phyloP scores from a whole-genome alignment of 2,113 vertebrate genomes.

The Pogonocichla stellata region DNA sequence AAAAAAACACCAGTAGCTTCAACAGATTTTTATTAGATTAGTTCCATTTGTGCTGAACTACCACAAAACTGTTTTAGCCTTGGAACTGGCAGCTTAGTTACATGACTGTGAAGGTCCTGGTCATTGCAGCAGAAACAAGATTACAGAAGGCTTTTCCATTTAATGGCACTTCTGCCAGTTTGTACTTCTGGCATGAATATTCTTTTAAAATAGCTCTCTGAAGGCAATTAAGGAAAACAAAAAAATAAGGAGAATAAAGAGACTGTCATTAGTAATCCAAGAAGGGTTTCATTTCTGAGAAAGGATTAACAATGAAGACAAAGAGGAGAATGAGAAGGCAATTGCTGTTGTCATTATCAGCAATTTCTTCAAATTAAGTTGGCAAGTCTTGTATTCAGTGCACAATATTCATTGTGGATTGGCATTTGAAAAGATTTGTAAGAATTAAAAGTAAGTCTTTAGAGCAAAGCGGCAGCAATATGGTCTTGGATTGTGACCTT shows the following conservation, averaged over 20 bases:
- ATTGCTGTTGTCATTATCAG: conserved; percentile 61
- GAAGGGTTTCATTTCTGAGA: conserved; percentile 49
- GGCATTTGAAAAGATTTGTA: conserved; percentile 36
- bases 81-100: not conserved
- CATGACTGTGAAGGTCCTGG: not conserved
- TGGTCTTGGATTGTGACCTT: not conserved
- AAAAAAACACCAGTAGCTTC: not conserved
- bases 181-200: conserved; percentile 46
- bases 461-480: not conserved
- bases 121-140: not conserved
- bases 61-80: not conserved
- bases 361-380: conserved; percentile 61
- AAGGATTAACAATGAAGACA: conserved; percentile 62
- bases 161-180: conserved; percentile 26
- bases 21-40: not conserved
- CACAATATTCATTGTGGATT: not conserved
- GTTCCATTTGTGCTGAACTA: conserved; percentile 1
- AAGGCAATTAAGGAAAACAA: conserved; percentile 57
- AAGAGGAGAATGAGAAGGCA: conserved; percentile 56
- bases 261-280: conserved; percentile 58
- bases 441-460: conserved; percentile 27
- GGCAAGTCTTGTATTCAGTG: conserved; percentile 20
- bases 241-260: conserved; percentile 52
- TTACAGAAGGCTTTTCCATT: conserved; percentile 25
- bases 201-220: conserved; percentile 25